Evolutionary conservation across 2,113 vertebrate genomes (phyloP).

Genomic region (Phocoena phocoena): DNA sequence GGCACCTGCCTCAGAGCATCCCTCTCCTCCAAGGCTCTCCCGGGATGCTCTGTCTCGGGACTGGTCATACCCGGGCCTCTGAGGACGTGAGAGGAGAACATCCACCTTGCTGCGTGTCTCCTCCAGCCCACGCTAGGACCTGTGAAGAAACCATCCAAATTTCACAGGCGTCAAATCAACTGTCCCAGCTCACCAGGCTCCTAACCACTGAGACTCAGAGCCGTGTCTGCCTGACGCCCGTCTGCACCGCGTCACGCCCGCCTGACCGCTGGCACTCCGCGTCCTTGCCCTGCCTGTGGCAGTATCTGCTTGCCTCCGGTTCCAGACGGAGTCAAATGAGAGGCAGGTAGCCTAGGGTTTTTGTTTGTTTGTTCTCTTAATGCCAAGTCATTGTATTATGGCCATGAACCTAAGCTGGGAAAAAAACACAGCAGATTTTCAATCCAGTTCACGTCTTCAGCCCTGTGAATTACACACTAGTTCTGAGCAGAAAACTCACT

Average conservation of each 20-base stretch:
- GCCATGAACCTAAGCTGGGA: background rate
- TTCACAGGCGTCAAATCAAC: background rate
- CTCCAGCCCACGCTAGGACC: background rate
- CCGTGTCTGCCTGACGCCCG: accelerated
- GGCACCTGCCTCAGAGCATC: background rate
- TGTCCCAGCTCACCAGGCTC: background rate
- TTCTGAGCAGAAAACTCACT: background rate
- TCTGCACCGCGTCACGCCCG: background rate
- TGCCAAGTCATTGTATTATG: background rate
- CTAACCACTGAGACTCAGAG: background rate
- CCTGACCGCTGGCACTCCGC: accelerated
- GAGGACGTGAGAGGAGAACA: background rate
- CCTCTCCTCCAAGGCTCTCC: background rate
- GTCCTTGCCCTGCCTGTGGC: background rate
- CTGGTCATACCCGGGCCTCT: background rate
- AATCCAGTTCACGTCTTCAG: background rate
- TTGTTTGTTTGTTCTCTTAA: background rate
- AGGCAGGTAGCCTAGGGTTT: background rate
- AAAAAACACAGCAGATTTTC: background rate
- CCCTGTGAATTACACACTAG: background rate
- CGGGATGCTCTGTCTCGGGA: accelerated
- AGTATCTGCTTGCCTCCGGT: accelerated
- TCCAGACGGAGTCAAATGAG: background rate
- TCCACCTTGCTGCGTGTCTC: background rate
- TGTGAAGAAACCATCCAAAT: too few species aligned